phyloP scores from a whole-genome alignment of 2,888 invertebrate species.

The Eutolmus rufibarbis region DNA sequence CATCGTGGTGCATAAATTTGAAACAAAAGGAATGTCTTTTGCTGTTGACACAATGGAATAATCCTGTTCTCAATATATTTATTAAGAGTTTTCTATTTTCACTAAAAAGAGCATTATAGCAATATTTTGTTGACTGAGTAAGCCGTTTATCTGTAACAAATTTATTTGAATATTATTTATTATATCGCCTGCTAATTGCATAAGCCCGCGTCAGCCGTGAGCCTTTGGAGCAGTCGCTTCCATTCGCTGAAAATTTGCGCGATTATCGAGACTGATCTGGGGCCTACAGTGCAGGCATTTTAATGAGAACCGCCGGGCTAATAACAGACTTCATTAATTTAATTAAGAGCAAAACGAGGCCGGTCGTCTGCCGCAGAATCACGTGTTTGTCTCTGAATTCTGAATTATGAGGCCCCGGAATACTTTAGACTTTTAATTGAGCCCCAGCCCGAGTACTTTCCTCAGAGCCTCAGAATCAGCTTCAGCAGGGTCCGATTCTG shows the following conservation, averaged over 20 bases:
- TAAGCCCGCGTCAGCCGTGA: no score
- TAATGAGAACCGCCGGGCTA: not conserved
- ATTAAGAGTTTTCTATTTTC: no score
- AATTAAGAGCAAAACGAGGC: not conserved
- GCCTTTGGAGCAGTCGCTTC: not conserved
- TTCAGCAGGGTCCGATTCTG: not conserved
- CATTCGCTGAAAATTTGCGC: not conserved
- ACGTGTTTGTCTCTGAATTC: conserved; percentile 12
- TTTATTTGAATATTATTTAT: no score
- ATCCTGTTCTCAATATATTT: no score
- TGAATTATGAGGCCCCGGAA: not conserved
- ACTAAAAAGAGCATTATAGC: no score
- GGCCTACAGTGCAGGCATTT: not conserved
- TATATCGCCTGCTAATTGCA: no score
- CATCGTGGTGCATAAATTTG: no score
- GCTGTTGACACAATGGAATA: no score
- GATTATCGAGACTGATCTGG: not conserved
- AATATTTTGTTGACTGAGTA: no score
- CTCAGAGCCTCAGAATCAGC: not conserved
- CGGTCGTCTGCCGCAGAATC: not conserved
- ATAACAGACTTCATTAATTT: conserved; percentile 1
- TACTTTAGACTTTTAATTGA: not conserved
- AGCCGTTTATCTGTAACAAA: no score
- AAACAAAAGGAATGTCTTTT: no score
- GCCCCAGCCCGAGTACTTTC: not conserved